Base-by-base conservation (phyloP, 2,888 invertebrate species). In the Clanis bilineata region DNA sequence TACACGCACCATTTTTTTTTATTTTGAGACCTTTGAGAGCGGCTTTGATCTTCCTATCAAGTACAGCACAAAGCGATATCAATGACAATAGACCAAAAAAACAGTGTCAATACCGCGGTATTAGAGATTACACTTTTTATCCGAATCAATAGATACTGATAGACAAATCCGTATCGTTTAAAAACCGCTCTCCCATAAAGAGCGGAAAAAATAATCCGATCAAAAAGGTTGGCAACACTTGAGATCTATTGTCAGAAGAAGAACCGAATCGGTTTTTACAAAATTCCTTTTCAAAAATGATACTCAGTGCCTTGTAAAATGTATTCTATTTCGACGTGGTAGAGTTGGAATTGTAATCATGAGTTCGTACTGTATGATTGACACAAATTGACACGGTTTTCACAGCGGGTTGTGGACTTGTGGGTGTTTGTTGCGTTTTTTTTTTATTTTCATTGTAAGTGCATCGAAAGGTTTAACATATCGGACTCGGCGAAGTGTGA, bases 401-500 rank as follows among this genome's bases (percentile, higher is more conserved):
- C 63, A 18, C 59, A 58, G 59, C 60, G 62, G 63, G 64, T 61
- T 56, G 55, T 47, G 58, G 23, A 12, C 63, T 61, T 56, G 55
- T 47, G 58, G 23, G n/a, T 64, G 63, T 66, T 71, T 73, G 74
- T 74, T 36, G 68, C 70, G 64, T 63, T 44, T 39, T 15, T 62
- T 62, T 62, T 67, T 66, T 68, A 62, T 70, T 68, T 68, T 70
- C 73, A 70, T 72, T 75, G 68, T 71, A 62, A 70, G 62, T 66
- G 66, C 64, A 70, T 76, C 76, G 74, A 67, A 75, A 67, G 75
- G 71, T 72, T 76, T 64, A 72, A 74, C 66, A 64, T 68, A 67
- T 67, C 64, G 71, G 66, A 74, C 59, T 70, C 77, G 77, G 74
- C 72, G 80, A 80, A 76, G 84, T 83, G 84, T 85, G 78, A 84